Evolutionary conservation across 1,140 invertebrate genomes (phyloP), one percentile per base, ranked within the genome.

Genomic region (Ips typographus): DNA sequence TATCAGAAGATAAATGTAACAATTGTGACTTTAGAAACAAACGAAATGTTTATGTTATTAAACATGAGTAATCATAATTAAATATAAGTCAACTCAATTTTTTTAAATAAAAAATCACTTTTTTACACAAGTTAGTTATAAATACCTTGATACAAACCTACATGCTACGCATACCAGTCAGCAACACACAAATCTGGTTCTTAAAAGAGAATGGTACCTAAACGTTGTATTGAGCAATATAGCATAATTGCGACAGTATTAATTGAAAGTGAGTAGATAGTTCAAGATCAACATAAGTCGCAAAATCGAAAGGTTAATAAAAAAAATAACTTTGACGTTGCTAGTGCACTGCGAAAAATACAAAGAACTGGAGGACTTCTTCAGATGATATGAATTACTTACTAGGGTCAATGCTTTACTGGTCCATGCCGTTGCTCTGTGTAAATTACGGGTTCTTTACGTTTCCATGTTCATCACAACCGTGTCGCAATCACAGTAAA

Each of bases 391-490:
- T 52, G 55, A 61, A 51, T 55, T 51, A 70, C 68, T 70, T 70
- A 70, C 68, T 40, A 47, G 60, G 68, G 68, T 70, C 60, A 70
- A 70, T 57, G 58, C 37, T 65, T 70, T 42, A 62, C 43, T 43
- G 40, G 22, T 65, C 8, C 59, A 59, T 22, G 65, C 22, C 22
- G 22, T 22, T 22, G 22, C 22, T 22, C 22, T 22, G 22, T 22
- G 22, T 22, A 22, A 22, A 22, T 22, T 22, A 22, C 22, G 22
- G 22, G 42, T 65, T 53, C 42, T 49, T n/a, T 60, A 56, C 39
- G n/a, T 43, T 62, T 68, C 57, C 57, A 41, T 70, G 58, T 49
- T 22, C 58, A 70, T 70, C 68, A 70, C 68, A 70, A 70, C 62
- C 53, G 53, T 59, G 63, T 52, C 43, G 62, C 64, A 38, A 70